A percentile compares a stretch with the other conserved stretches of the same genome.
Conservation (phyloP, 2,113 vertebrate species). For the Malurus elegans region DNA sequence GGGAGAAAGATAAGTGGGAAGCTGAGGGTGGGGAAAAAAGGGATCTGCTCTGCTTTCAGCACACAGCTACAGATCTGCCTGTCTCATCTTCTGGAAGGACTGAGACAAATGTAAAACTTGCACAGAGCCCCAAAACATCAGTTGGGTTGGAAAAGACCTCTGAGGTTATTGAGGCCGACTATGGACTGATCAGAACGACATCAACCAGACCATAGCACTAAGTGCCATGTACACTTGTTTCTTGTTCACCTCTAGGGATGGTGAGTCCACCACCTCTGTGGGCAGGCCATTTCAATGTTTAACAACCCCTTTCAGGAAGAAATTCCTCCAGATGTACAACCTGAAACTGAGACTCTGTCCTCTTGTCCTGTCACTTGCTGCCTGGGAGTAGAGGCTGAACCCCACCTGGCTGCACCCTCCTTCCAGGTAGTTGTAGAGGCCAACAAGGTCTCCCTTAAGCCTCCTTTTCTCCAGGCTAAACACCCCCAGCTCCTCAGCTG, state of each 20-base stretch:
- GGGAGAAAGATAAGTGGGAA: background rate
- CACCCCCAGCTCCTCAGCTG: background rate
- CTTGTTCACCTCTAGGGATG: background rate
- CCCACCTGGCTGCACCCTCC: too few relatives aligned
- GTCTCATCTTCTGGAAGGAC: background rate
- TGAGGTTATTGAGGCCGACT: background rate
- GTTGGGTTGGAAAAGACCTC: background rate
- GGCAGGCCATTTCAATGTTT: background rate
- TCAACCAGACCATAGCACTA: background rate
- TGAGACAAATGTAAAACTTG: accelerated
- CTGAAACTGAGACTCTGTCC: background rate
- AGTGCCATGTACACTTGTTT: background rate
- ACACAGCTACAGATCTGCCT: background rate
- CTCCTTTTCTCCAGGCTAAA: background rate
- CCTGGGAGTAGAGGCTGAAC: background rate
- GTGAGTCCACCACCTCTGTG: background rate
- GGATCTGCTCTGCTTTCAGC: background rate
- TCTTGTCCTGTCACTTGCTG: background rate
- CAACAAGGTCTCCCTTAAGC: background rate
- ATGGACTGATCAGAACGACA: background rate
- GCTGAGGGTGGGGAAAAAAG: background rate
- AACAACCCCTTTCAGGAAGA: background rate
- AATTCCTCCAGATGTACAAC: background rate
- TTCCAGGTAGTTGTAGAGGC: background rate
- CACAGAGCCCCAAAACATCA: background rate